phyloP scores from a whole-genome alignment of 2,797 vertebrate genomes.

The Dallia pectoralis region DNA sequence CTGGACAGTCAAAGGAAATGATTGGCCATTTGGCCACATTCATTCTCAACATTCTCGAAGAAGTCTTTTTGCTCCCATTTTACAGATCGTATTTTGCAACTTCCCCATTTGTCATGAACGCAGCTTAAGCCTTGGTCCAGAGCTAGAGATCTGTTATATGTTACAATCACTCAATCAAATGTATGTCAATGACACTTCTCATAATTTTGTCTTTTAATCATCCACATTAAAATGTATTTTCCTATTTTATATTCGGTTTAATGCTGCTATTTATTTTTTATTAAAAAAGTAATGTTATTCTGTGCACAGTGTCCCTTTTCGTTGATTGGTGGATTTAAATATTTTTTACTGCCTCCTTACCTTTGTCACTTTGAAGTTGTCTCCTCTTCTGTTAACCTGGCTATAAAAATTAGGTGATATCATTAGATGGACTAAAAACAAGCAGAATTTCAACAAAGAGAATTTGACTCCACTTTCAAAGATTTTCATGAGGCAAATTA shows the following conservation, averaged over 20 bases:
- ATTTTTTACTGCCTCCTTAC: no score
- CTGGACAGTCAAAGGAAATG: background rate
- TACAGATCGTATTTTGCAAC: background rate
- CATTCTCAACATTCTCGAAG: background rate
- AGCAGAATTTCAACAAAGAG: no score
- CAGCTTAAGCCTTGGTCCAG: background rate
- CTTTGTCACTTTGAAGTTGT: no score
- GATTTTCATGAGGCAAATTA: no score
- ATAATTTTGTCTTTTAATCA: constrained; percentile 56
- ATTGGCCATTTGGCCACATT: background rate
- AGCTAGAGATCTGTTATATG: background rate
- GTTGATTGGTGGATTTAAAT: background rate
- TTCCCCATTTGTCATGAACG: background rate
- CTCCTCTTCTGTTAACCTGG: no score
- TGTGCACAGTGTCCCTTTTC: constrained; percentile 32
- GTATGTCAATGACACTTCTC: constrained; percentile 63
- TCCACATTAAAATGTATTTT: constrained; percentile 64
- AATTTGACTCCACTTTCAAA: no score
- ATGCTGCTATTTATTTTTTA: constrained; percentile 91
- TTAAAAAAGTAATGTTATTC: constrained; percentile 80
- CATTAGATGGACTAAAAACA: no score
- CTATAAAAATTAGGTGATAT: no score
- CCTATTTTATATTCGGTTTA: constrained; percentile 70
- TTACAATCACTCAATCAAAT: constrained; percentile 47
- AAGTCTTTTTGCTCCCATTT: background rate